Conservation (phyloP, 37 sponge, comb jelly and placozoan species). For the Haliclona indistincta region DNA sequence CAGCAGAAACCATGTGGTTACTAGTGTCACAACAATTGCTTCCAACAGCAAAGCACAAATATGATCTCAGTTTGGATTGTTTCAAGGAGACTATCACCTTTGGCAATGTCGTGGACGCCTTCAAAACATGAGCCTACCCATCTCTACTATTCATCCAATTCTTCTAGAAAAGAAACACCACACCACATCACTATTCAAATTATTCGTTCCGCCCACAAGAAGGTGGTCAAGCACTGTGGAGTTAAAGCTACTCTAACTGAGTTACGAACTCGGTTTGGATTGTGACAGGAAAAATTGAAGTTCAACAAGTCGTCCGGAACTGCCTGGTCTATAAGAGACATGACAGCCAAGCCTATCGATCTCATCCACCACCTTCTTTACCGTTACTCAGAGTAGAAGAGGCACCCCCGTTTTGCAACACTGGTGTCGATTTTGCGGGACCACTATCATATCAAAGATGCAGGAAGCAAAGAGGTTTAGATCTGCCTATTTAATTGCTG, state of each 20-base stretch:
- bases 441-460: neutral
- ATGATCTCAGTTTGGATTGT: neutral
- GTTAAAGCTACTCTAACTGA: conserved; percentile 9
- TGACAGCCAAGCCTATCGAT: neutral
- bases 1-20: neutral
- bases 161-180: neutral
- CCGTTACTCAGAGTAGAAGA: neutral
- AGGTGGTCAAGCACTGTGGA: conserved; percentile 3
- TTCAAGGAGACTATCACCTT: neutral
- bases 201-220: too few species aligned
- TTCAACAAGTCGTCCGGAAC: neutral
- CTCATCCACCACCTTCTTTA: neutral
- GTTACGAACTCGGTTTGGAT: neutral
- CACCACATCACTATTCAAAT: neutral
- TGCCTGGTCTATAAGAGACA: neutral
- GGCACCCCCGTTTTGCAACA: neutral
- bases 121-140: neutral
- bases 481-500: neutral
- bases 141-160: neutral
- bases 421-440: neutral
- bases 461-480: neutral
- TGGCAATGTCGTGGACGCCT: neutral
- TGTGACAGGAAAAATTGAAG: neutral
- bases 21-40: neutral
- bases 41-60: neutral